Evolutionary conservation across 2,113 vertebrate species (phyloP), one percentile per base, ranked within the genome.

Genomic region (Neodontobutis hainanensis): DNA sequence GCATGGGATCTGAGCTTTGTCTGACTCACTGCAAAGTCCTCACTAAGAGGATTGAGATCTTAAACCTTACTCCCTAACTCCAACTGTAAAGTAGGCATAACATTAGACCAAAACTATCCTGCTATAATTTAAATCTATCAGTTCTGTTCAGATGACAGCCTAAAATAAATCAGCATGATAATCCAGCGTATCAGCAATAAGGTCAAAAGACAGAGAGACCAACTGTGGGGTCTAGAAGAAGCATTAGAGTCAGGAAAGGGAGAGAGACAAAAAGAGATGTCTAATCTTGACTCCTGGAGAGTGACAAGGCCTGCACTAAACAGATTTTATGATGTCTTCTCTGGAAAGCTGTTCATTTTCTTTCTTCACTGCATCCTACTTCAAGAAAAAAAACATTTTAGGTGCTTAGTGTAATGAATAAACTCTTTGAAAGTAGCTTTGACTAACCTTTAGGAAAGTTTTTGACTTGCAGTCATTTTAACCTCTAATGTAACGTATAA

Each of bases 11-110:
- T 84, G 61, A 62, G 80, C 6, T 57, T 65, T 62, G 19, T 27
- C 19, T 27, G 19, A 27, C 19, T 73, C 16, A 12, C 67, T 38
- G 80, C 75, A 84, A 84, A 87, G 73, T 75, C 68, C 66, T 59
- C 53, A 0, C 78, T 88, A 90, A 88, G 84, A 85, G 82, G 85
- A 89, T 85, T 87, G 78, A 58, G 70, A 75, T 81, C 69, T 88
- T 85, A 85, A 81, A 82, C 69, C 72, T 38, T 16, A 77, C 84
- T 79, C 69, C 71, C 14, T 55, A 38, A 34, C 38, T 8, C 27
- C 50, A 52, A 32, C 27, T 27, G 34, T 9, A 55, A 36, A 52
- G 27, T 34, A 36, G 3, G 34, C 15, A 14, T 12, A 32, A 14
- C 5, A 36, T 32, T 5, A 38, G 35, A 55, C 52, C 6, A 14